Evolutionary conservation across 1,140 invertebrate genomes (phyloP).

Genomic region (Papilio polyxenes): DNA sequence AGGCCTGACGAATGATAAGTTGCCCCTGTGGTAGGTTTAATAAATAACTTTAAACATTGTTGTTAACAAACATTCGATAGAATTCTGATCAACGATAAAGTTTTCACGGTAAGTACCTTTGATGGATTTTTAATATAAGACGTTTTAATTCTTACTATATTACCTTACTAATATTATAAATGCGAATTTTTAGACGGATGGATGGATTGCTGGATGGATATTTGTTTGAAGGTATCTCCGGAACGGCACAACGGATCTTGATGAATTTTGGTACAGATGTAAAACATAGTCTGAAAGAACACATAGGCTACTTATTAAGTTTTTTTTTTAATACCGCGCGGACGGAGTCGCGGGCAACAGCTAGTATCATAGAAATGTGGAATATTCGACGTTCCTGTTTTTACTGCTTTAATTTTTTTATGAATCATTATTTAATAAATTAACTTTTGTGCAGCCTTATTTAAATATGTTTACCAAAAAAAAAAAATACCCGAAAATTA

Average conservation of each 20-base stretch:
- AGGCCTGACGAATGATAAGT: background rate
- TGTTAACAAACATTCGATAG: background rate
- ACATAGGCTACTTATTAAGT: too few relatives aligned
- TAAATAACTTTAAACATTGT: conserved; percentile 18
- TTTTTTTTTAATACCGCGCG: too few relatives aligned
- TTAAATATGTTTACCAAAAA: background rate
- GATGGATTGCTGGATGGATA: too few relatives aligned
- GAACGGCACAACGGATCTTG: too few relatives aligned
- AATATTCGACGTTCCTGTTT: background rate
- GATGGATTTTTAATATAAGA: background rate
- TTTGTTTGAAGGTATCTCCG: too few relatives aligned
- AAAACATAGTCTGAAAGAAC: too few relatives aligned
- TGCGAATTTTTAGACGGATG: too few relatives aligned
- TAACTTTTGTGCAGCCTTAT: background rate
- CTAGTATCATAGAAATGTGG: background rate
- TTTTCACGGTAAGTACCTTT: background rate
- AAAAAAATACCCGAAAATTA: background rate
- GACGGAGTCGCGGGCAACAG: too few relatives aligned
- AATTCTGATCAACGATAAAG: background rate
- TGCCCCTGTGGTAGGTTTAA: background rate
- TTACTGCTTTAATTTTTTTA: background rate
- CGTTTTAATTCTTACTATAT: background rate
- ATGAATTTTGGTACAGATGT: too few relatives aligned
- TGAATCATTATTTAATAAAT: background rate
- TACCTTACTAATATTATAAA: too few relatives aligned